A percentile compares a stretch with the other conserved stretches of the same genome.
Evolutionary conservation across 2,797 vertebrate genomes (phyloP).

Genomic region (Phylloscopus collybita): DNA sequence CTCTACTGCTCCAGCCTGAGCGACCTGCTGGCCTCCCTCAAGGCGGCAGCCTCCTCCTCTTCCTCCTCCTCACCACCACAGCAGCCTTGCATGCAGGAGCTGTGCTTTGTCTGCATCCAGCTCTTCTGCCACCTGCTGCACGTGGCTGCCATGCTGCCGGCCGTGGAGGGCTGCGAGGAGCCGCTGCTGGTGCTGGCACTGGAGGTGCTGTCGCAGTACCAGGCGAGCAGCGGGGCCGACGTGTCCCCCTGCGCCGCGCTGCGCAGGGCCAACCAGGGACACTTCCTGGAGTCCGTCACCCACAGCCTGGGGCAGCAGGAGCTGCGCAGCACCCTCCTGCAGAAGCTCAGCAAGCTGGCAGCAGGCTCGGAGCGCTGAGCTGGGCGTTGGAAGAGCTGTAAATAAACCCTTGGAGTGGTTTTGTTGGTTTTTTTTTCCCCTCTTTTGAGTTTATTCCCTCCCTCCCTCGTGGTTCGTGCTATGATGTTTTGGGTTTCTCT

Average conservation of each 20-base stretch:
- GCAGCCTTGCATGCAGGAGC: slow-evolving; percentile 76
- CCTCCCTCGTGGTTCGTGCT: too few species aligned
- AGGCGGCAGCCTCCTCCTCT: slow-evolving; percentile 6
- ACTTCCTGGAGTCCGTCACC: slow-evolving; percentile 88
- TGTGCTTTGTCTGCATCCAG: slow-evolving; percentile 90
- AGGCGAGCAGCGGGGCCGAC: slow-evolving; percentile 78
- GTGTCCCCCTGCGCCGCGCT: slow-evolving; percentile 76
- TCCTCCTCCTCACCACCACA: not conserved
- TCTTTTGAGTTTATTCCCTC: not conserved
- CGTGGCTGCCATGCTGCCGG: slow-evolving; percentile 91
- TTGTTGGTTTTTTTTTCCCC: not conserved
- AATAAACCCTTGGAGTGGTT: slow-evolving; percentile 24
- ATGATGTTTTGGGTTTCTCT: too few species aligned
- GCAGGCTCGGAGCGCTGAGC: fast-evolving
- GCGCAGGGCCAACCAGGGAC: slow-evolving; percentile 85
- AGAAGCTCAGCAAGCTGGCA: slow-evolving; percentile 87
- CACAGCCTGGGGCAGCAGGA: slow-evolving; percentile 81
- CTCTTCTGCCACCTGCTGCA: slow-evolving; percentile 94
- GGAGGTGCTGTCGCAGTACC: slow-evolving; percentile 89
- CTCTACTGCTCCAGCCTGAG: slow-evolving; percentile 86
- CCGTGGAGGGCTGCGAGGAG: slow-evolving; percentile 71
- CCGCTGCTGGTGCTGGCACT: slow-evolving; percentile 86
- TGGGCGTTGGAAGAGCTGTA: not conserved
- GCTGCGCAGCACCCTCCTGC: slow-evolving; percentile 86
- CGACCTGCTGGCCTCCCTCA: slow-evolving; percentile 78